Base-by-base conservation (phyloP, 35 echinoderm and acorn worm genomes). In the Strongylocentrotus purpuratus region DNA sequence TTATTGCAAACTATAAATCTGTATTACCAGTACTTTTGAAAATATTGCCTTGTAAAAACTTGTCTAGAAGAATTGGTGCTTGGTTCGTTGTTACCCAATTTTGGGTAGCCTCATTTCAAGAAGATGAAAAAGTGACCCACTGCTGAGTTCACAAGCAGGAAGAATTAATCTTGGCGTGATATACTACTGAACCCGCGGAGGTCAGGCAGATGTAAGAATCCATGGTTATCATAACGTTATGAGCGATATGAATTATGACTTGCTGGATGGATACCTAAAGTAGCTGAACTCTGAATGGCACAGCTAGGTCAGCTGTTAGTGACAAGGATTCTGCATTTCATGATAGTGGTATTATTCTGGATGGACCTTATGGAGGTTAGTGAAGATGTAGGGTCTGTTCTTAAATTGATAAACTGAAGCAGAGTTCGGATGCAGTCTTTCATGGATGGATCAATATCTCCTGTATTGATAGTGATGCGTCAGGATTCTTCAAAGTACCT, bases 231-330 rank as follows among this genome's bases (percentile, higher is more conserved):
- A 78, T 78, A 78, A 22, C 61, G 7, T 78, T 78, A 78, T 78
- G 65, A 78, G 65, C 20, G 65, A 78, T 78, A 78, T 78, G 65
- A 78, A 78, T 78, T 78, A 78, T 78, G 65, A 78, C 65, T 59
- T 41, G 35, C 35, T 55, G 50, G 50, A 55, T 55, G 50, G 9
- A 55, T 55, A 55, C 50, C 50, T 55, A 55, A 55, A 55, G 7
- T 55, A 55, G 50, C 50, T 55, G 65, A n/a, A 78, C 28, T 28
- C 65, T 28, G 65, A 78, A 78, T 78, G 65, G 25, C 65, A 78
- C 22, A 78, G 35, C 35, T 41, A 41, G 65, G 65, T 78, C 65
- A 78, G 65, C 61, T 70, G 61, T 70, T 70, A 28, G 0, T 70
- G 18, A 70, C 65, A 78, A 28, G 4, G 8, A 55, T 15, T 55